These are phyloP conservation scores for Neuroscelio doddi DNA, from an alignment of 2,888 invertebrate genomes.

Conservation along the genomic window DNA sequence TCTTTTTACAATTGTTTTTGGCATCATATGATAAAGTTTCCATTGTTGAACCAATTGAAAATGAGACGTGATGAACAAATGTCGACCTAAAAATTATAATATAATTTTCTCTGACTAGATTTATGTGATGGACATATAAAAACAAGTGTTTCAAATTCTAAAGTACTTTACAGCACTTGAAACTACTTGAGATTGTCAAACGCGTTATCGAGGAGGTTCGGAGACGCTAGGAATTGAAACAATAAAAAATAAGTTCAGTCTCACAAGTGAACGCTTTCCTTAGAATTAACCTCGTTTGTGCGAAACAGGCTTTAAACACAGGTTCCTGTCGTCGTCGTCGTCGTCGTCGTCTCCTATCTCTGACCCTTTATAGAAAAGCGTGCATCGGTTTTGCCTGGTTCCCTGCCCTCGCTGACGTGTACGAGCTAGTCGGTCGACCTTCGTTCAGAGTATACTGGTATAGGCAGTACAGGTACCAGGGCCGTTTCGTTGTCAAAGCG, in stretches of 20 bases:
- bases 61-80: not conserved
- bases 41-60: not conserved
- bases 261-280: slow-evolving; percentile 35
- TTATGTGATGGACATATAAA: no score
- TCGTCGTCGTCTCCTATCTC: slow-evolving; percentile 35
- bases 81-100: no score
- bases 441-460: slow-evolving; percentile 29
- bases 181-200: not conserved
- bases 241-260: slow-evolving; percentile 35
- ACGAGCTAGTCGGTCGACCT: slow-evolving; percentile 45
- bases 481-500: slow-evolving; percentile 35
- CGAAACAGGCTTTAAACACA: slow-evolving; percentile 40
- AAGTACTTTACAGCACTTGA: no score
- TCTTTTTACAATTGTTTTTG: no score
- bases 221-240: slow-evolving; percentile 14
- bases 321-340: slow-evolving; percentile 41
- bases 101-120: no score
- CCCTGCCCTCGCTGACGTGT: slow-evolving; percentile 15
- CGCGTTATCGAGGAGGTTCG: not conserved
- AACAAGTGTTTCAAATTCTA: no score
- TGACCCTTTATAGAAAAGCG: slow-evolving; percentile 42
- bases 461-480: slow-evolving; percentile 33
- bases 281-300: slow-evolving; percentile 43
- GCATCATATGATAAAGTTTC: no score
- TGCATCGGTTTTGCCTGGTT: slow-evolving; percentile 21